Conservation (phyloP, 2,797 vertebrate genomes). For the Crax fasciolata region DNA sequence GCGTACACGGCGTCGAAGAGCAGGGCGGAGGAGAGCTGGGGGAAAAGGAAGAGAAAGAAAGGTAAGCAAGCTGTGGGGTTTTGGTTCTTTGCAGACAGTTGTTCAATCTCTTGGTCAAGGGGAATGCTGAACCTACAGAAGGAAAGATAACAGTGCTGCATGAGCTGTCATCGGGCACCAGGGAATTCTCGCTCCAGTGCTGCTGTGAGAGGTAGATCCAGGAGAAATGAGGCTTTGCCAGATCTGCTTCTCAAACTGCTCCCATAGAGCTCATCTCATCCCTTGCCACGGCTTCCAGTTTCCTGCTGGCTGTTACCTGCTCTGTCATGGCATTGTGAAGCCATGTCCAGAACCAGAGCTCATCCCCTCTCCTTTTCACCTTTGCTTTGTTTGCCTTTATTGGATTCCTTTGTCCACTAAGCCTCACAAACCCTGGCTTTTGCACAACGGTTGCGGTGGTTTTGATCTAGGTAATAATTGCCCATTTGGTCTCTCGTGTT, state of each 20-base stretch:
- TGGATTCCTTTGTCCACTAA: background rate
- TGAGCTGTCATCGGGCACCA: background rate
- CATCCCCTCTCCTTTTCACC: background rate
- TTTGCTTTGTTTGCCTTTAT: background rate
- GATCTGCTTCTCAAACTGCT: background rate
- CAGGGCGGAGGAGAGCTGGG: slow-evolving; percentile 94
- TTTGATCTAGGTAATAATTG: slow-evolving; percentile 30
- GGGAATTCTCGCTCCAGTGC: accelerated
- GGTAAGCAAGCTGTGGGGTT: accelerated
- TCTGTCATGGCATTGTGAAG: background rate
- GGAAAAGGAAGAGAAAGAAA: background rate
- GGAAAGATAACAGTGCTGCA: accelerated
- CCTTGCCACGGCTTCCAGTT: background rate
- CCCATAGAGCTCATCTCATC: background rate
- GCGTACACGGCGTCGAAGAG: slow-evolving; percentile 96
- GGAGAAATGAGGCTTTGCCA: background rate
- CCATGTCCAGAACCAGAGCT: background rate
- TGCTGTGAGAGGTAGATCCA: background rate
- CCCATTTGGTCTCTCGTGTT: background rate
- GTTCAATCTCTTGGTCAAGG: background rate
- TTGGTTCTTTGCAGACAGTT: background rate
- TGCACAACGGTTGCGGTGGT: background rate
- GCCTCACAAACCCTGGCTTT: background rate
- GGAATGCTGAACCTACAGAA: background rate
- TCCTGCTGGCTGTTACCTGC: background rate